Conservation (phyloP, 1,140 invertebrate species). For the Drosophila orosa region DNA sequence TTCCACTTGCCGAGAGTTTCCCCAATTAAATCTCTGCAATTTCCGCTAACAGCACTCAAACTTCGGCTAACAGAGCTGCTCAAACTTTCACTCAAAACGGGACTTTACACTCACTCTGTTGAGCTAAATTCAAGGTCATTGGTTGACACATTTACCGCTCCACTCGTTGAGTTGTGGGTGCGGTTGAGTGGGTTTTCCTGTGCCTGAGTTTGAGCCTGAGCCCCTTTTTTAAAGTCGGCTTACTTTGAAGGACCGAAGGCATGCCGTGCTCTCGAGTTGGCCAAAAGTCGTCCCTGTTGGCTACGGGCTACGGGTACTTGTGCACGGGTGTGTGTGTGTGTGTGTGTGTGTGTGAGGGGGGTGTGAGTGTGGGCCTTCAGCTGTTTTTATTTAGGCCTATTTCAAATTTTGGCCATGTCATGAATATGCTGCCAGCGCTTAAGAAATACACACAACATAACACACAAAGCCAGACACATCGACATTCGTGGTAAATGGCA, state of each 20-base stretch:
- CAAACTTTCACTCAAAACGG: not conserved
- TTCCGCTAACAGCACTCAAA: conserved; percentile 1
- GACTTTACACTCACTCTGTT: conserved; percentile 8
- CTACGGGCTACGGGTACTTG: conserved; percentile 9
- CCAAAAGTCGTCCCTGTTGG: conserved; percentile 11
- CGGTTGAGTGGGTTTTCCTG: conserved; percentile 59
- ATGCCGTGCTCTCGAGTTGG: conserved; percentile 12
- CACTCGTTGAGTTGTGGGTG: conserved; percentile 60
- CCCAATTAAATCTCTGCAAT: conserved; percentile 20
- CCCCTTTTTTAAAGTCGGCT: conserved; percentile 2
- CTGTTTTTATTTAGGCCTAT: conserved; percentile 64
- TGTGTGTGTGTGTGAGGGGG: not conserved
- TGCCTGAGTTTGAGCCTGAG: conserved; percentile 30
- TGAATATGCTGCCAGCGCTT: conserved; percentile 66
- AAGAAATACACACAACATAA: conserved; percentile 26
- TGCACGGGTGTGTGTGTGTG: not conserved
- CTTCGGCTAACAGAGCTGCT: conserved; percentile 5
- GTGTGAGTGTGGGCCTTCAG: conserved; percentile 33
- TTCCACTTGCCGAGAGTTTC: not conserved
- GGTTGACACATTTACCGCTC: conserved; percentile 73
- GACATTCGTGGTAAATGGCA: conserved; percentile 70
- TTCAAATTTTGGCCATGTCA: conserved; percentile 73
- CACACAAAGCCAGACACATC: conserved; percentile 50
- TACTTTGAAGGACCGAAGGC: conserved; percentile 26
- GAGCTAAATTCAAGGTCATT: conserved; percentile 72